A percentile compares a stretch with the other conserved stretches of the same genome.
phyloP scores from a whole-genome alignment of 1,140 invertebrate species.

The Mizuhopecten yessoensis region DNA sequence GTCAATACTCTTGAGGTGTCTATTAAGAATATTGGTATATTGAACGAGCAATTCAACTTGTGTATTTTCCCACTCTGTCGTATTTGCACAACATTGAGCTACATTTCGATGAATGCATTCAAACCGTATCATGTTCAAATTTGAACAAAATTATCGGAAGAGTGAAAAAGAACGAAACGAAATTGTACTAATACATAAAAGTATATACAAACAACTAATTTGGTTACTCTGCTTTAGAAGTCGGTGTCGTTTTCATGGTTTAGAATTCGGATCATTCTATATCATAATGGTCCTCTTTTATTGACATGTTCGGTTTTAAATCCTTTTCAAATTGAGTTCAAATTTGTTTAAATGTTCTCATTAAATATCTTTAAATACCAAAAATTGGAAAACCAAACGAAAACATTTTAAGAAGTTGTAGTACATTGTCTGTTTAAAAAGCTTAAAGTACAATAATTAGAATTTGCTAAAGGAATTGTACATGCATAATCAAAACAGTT shows the following conservation, averaged over 20 bases:
- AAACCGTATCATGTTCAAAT: constrained; percentile 39
- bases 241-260: neutral
- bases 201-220: neutral
- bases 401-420: too few relatives aligned
- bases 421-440: too few relatives aligned
- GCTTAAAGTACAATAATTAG: too few relatives aligned
- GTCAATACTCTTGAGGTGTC: neutral
- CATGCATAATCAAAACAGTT: too few relatives aligned
- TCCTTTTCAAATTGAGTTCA: neutral
- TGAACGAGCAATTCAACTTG: constrained; percentile 13
- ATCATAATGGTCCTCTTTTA: neutral
- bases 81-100: neutral
- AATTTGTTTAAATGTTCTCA: neutral
- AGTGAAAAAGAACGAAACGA: constrained; percentile 19
- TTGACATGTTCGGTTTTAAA: neutral
- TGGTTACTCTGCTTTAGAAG: neutral
- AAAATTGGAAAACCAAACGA: neutral
- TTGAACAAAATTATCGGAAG: constrained; percentile 28
- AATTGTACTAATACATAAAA: constrained; percentile 1
- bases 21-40: constrained; percentile 9
- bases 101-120: neutral
- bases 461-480: too few relatives aligned
- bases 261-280: neutral
- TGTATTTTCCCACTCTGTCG: neutral
- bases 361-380: neutral